phyloP scores from a whole-genome alignment of 2,113 vertebrate species.

The Myocastor coypus region DNA sequence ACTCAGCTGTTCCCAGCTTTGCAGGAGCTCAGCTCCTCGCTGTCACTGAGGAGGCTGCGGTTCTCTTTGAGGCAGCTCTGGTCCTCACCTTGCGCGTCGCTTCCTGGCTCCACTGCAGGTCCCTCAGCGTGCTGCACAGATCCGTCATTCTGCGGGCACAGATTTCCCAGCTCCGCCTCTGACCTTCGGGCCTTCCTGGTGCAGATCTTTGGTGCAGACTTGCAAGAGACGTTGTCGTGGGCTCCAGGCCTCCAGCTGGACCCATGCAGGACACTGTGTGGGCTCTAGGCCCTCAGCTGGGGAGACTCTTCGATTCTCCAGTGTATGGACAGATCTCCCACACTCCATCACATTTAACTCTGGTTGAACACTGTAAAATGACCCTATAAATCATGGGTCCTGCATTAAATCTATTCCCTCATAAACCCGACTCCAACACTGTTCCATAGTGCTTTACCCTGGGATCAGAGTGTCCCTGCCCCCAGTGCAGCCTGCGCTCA shows the following conservation, averaged over 20 bases:
- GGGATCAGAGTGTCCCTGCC: fast-evolving
- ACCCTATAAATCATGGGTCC: not conserved
- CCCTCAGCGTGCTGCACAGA: not conserved
- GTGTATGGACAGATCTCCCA: not conserved
- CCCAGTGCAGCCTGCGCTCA: not conserved
- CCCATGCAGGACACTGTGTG: not conserved
- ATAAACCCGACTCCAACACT: not conserved
- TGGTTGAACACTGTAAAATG: not conserved
- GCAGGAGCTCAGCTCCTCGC: not conserved
- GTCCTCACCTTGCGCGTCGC: not conserved
- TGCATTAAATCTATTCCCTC: not conserved
- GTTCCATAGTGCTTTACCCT: not conserved
- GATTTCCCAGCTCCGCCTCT: not conserved
- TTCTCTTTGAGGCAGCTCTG: not conserved
- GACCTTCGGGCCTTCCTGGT: not conserved
- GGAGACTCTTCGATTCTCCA: not conserved
- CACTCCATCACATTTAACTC: not conserved
- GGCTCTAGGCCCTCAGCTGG: not conserved
- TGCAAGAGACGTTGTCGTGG: too few relatives aligned
- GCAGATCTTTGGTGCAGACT: not conserved
- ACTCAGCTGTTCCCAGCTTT: not conserved
- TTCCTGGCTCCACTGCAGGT: not conserved
- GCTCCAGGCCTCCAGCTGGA: not conserved
- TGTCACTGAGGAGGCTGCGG: not conserved
- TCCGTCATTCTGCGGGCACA: not conserved